These are phyloP conservation scores for Cyprinodon variegatus DNA, from an alignment of 2,113 vertebrate genomes.

Conservation along the genomic window DNA sequence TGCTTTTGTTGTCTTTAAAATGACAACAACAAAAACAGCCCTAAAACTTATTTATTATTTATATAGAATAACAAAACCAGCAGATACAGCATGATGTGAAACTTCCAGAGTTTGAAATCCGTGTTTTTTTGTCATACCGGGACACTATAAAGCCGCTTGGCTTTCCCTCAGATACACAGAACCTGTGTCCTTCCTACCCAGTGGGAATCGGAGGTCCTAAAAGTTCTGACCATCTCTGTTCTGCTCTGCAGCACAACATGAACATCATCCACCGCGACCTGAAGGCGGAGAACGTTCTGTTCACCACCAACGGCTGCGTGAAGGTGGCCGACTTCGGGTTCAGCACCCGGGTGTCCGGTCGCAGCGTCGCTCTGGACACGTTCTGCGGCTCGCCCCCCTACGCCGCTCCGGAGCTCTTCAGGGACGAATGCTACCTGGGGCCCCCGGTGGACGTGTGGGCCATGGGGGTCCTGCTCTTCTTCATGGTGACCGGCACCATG, in stretches of 20 bases:
- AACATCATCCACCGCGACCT: conserved; percentile 93
- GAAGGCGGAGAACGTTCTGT: conserved; percentile 96
- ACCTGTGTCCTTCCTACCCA: no score
- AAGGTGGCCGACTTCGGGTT: conserved; percentile 97
- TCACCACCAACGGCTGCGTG: conserved; percentile 83
- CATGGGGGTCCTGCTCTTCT: conserved; percentile 92
- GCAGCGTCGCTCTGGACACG: conserved; percentile 85
- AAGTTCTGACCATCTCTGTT: not conserved
- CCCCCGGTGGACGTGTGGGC: conserved; percentile 92
- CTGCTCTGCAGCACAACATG: conserved; percentile 84
- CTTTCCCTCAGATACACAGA: no score
- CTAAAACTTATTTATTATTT: no score
- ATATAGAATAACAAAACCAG: no score
- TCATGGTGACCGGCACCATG: conserved; percentile 89
- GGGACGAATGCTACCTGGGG: conserved; percentile 87
- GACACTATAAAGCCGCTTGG: no score
- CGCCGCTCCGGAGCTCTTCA: conserved; percentile 92
- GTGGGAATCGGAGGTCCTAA: not conserved
- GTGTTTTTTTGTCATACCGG: no score
- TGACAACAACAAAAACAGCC: no score
- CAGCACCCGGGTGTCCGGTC: conserved; percentile 85
- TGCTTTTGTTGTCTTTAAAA: no score
- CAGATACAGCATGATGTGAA: no score
- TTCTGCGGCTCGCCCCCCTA: conserved; percentile 97
- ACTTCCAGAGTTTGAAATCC: no score